A percentile compares a stretch with the other conserved stretches of the same genome.
phyloP scores from a whole-genome alignment of 2,797 vertebrate species.

The Sebastes ruberrimus region DNA sequence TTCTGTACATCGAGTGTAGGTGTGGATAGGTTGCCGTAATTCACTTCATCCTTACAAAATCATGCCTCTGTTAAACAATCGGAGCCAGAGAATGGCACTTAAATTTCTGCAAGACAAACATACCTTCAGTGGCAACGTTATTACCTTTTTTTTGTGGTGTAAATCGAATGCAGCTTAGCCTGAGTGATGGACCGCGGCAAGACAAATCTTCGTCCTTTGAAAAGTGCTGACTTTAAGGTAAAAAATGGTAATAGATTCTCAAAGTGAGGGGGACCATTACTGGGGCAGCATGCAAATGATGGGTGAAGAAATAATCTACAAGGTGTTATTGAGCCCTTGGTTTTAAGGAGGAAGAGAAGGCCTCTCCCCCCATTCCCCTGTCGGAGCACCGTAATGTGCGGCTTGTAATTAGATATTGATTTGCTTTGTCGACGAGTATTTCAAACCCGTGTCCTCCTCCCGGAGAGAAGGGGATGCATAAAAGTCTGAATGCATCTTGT shows the following conservation, averaged over 20 bases:
- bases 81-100: slow-evolving; percentile 42
- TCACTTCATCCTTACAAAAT: slow-evolving; percentile 17
- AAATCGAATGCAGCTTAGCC: slow-evolving; percentile 57
- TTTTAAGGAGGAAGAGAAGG: slow-evolving; percentile 72
- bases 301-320: slow-evolving; percentile 80
- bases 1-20: background rate
- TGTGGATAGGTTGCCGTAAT: background rate
- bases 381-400: slow-evolving; percentile 71
- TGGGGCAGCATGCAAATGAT: slow-evolving; percentile 77
- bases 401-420: slow-evolving; percentile 92
- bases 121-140: slow-evolving; percentile 43
- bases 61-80: slow-evolving; percentile 34
- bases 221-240: slow-evolving; percentile 73
- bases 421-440: slow-evolving; percentile 82
- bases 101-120: slow-evolving; percentile 65
- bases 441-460: slow-evolving; percentile 61
- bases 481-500: slow-evolving; percentile 80
- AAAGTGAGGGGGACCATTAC: slow-evolving; percentile 65
- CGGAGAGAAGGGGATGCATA: slow-evolving; percentile 60
- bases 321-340: slow-evolving; percentile 71
- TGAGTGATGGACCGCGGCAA: slow-evolving; percentile 56
- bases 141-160: slow-evolving; percentile 47
- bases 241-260: slow-evolving; percentile 72
- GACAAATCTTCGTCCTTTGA: slow-evolving; percentile 59
- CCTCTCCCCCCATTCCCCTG: slow-evolving; percentile 54